Base-by-base conservation (phyloP, 2,888 invertebrate genomes). In the Stegana nigrithorax region DNA sequence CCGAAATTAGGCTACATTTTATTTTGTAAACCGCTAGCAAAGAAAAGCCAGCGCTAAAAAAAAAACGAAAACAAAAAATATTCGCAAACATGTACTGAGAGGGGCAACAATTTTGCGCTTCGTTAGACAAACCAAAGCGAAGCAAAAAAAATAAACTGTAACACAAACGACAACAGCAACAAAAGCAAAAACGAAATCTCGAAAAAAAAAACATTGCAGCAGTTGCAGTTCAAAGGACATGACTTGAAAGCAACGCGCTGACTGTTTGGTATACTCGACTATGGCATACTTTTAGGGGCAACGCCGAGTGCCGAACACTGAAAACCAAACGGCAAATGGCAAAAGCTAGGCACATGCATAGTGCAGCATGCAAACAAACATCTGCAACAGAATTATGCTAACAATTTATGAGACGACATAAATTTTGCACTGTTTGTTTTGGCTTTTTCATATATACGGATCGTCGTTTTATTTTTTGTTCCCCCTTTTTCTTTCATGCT, bases 351-450 rank as follows among this genome's bases (percentile, higher is more conserved):
- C n/a, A n/a, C n/a, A n/a, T n/a, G n/a, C n/a, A n/a, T n/a, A n/a
- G n/a, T n/a, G n/a, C n/a, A n/a, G n/a, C 47, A 17, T 12, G 44
- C 19, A 44, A 47, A 47, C 21, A 23, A 12, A n/a, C 10, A 12
- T 17, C 76, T 71, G 77, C 75, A 66, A 65, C 74, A 78, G 75
- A 78, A 76, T 76, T 80, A 76, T 76, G 80, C 75, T 78, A 76
- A 73, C 78, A 76, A 76, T 76, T 76, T 76, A 76, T 76, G 75
- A 75, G 80, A 75, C 76, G 78, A 76, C 80, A 76, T 76, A 76
- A 76, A 76, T 76, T 75, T 75, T 78, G 69, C 78, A 78, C 75
- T 75, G 75, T 80, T 75, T 75, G 76, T 78, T 78, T 75, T 75
- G 73, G 73, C 74, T 60, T 29, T 19, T 14, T 44, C 8, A 10